These are phyloP conservation scores for Eupleurogrammus muticus DNA, from an alignment of 2,797 vertebrate species.

Conservation along the genomic window DNA sequence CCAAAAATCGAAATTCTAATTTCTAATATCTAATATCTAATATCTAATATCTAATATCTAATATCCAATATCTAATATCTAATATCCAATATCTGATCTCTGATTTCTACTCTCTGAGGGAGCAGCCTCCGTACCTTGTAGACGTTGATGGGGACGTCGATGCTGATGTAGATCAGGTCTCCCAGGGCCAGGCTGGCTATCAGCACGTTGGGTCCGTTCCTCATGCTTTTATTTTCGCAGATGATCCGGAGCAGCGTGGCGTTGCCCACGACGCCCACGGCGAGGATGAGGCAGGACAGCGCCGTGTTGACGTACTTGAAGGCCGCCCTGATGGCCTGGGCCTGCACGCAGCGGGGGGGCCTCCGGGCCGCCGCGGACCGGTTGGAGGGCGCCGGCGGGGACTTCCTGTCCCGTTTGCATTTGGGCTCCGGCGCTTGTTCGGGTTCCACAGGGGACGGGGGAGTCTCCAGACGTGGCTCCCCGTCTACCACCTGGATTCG, in stretches of 20 bases:
- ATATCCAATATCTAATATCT: too few species aligned
- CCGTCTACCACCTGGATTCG: background rate
- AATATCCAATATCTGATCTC: too few species aligned
- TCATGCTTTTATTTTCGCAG: constrained; percentile 95
- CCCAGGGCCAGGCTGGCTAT: constrained; percentile 96
- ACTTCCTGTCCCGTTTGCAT: constrained; percentile 9
- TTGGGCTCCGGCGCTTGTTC: background rate
- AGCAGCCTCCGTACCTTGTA: constrained; percentile 91
- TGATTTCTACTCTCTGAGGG: too few species aligned
- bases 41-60: too few species aligned
- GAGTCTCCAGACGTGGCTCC: background rate
- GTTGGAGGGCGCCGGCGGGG: constrained; percentile 24
- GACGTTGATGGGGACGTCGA: constrained; percentile 92
- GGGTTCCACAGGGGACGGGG: accelerated
- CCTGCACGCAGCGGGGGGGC: constrained; percentile 52
- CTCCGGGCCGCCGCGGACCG: accelerated
- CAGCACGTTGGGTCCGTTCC: constrained; percentile 94
- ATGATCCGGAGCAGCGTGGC: constrained; percentile 95
- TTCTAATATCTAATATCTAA: too few species aligned
- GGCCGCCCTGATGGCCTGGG: constrained; percentile 71
- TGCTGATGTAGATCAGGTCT: constrained; percentile 95
- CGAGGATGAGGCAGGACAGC: constrained; percentile 91
- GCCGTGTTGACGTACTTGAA: constrained; percentile 93
- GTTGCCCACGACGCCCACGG: constrained; percentile 93
- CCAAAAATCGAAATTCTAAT: too few species aligned